Evolutionary conservation across 1,140 invertebrate species (phyloP), one percentile per base, ranked within the genome.

Genomic region (Rhopalosiphum maidis): DNA sequence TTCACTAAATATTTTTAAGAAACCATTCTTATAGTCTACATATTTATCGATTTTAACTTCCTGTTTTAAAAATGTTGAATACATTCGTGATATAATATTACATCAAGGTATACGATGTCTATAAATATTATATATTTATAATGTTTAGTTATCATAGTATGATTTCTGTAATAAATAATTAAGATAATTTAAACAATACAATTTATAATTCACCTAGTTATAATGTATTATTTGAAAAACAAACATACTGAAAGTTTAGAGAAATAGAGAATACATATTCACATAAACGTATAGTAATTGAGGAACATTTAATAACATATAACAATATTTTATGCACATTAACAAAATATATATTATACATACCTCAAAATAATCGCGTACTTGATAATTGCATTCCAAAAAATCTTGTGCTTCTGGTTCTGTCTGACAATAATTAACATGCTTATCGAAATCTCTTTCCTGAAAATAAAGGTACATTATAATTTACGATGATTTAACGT

Each of bases 371-470:
- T 97, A 98, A 94, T 98, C 97, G 93, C 96, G 96, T 43, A 97
- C 96, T 93, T 96, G 96, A 2, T 96, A 96, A 94, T 97, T 97
- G 90, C 96, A 96, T 93, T 96, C 96, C 37, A 99, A 96, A 94
- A 98, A 97, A 94, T 97, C 97, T 95, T 98, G 97, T 18, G 98
- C 98, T 30, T 96, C 95, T 2, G 98, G 97, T 95, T 99, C 98
- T 94, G 98, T 97, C 95, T 97, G 97, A 94, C 97, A 98, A 95
- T 99, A 99, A 48, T 97, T 96, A 37, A 98, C 98, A 95, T 99
- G 98, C 95, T 98, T 98, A 95, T 99, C 98, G 95, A 99, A 99
- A 95, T 99, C 98, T 94, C 98, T 96, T 96, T 99, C 98, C 96
- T 97, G 94, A 94, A 95, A 30, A 90, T 43, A 2, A 9, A 18